Base-by-base conservation (phyloP, 1,140 invertebrate genomes). In the Hyles vespertilio region DNA sequence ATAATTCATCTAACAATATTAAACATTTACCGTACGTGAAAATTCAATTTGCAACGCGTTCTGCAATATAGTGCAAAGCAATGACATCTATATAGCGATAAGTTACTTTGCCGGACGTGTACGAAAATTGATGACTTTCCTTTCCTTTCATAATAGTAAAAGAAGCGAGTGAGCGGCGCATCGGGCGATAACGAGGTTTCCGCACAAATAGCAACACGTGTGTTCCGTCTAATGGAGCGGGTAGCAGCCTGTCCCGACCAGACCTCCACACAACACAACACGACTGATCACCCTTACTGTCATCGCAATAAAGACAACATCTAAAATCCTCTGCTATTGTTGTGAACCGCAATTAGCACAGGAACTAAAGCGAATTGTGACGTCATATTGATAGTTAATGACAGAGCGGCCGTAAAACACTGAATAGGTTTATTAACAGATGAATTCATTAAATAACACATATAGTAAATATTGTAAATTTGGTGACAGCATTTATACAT, bases 111-210 rank as follows among this genome's bases (percentile, higher is more conserved):
- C 52, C 44, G 54, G 43, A 45, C 45, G 33, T 52, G 47, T 50
- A 34, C 43, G 7, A 32, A 65, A 67, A 67, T 67, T 70, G 59
- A 70, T 67, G 65, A 59, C 46, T 65, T 74, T 71, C 61, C 61
- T 67, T 75, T 70, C 57, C 55, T 58, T 63, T 67, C 58, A 43
- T 55, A 45, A 60, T 63, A 47, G 59, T 36, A 52, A 66, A 52
- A 63, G 61, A 62, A 64, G 58, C 65, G 67, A 64, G 61, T 60
- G 62, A 69, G 67, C 65, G 59, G 65, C 65, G 67, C 67, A 61
- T 63, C 55, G 65, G 57, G 61, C 46, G 63, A 69, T 75, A 75
- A 75, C 70, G 66, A 75, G 70, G 64, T 75, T 75, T 75, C 55
- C 63, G 47, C 55, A 56, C 63, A 69, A 75, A 72, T 64, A 72